A percentile compares a stretch with the other conserved stretches of the same genome.
These are phyloP conservation scores for Ictalurus furcatus DNA, from an alignment of 2,113 vertebrate genomes.

Conservation along the genomic window DNA sequence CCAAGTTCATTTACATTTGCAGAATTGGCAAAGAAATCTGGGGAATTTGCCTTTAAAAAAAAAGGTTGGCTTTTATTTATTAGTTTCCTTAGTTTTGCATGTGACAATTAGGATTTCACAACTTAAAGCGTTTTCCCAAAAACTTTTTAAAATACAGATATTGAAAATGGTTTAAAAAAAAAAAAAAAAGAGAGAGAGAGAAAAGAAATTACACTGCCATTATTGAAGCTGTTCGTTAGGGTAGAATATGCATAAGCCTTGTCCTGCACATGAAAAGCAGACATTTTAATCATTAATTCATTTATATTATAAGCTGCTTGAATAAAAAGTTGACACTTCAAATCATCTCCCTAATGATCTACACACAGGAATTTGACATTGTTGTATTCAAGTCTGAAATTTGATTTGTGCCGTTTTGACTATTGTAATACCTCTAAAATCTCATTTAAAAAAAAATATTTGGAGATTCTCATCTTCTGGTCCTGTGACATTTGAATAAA, in stretches of 20 bases:
- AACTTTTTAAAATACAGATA: too few species aligned
- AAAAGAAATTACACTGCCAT: background rate
- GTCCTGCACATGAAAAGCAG: too few species aligned
- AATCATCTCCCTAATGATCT: background rate
- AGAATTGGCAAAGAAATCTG: slow-evolving; percentile 83
- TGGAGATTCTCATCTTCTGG: background rate
- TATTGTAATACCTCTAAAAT: background rate
- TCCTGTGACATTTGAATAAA: background rate
- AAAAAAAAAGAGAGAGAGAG: background rate
- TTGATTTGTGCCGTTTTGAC: background rate
- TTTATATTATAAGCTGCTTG: background rate
- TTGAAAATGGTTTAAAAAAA: too few species aligned
- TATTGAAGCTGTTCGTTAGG: background rate
- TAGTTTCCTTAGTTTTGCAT: background rate
- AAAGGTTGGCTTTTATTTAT: slow-evolving; percentile 73
- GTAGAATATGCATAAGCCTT: background rate
- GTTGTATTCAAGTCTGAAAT: background rate
- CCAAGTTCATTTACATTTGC: slow-evolving; percentile 81
- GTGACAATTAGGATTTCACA: background rate
- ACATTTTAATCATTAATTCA: background rate
- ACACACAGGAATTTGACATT: background rate
- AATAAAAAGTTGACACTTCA: background rate
- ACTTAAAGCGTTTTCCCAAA: background rate
- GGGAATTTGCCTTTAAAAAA: slow-evolving; percentile 84
- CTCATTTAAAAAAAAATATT: background rate